phyloP scores from a whole-genome alignment of 2,797 vertebrate species.

The Lepus oiostolus region DNA sequence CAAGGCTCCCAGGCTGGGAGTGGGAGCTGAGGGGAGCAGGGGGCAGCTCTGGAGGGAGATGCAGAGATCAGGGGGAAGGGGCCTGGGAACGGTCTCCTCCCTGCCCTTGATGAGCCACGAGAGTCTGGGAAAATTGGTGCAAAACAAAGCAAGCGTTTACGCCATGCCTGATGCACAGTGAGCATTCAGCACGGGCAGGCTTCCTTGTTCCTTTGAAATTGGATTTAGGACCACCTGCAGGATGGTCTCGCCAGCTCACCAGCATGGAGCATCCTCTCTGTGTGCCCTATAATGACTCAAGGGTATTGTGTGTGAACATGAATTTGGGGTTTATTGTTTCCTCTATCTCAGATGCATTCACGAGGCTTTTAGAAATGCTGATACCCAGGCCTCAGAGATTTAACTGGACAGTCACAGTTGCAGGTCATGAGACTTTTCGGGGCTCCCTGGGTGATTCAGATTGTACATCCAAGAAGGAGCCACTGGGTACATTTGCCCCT shows the following conservation, averaged over 20 bases:
- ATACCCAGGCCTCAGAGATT: not conserved
- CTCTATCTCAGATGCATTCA: not conserved
- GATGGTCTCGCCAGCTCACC: not conserved
- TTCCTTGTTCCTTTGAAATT: not conserved
- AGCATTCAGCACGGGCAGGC: not conserved
- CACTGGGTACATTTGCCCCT: not conserved
- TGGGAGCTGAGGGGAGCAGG: too few species aligned
- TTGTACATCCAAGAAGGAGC: not conserved
- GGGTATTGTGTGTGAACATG: not conserved
- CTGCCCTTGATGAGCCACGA: not conserved
- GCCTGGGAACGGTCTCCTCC: not conserved
- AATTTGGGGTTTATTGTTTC: not conserved
- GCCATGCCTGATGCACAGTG: not conserved
- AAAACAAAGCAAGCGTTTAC: not conserved
- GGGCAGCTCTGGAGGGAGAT: not conserved
- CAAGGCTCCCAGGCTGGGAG: not conserved
- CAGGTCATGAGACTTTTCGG: not conserved
- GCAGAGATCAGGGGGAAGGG: not conserved
- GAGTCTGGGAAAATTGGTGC: not conserved
- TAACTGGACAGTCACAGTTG: not conserved
- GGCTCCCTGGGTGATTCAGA: not conserved
- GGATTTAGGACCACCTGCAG: too few species aligned
- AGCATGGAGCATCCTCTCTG: not conserved
- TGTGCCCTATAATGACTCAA: too few species aligned
- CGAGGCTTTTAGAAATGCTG: not conserved